phyloP scores from a whole-genome alignment of 2,888 invertebrate species.

The Nasonovia ribisnigri region DNA sequence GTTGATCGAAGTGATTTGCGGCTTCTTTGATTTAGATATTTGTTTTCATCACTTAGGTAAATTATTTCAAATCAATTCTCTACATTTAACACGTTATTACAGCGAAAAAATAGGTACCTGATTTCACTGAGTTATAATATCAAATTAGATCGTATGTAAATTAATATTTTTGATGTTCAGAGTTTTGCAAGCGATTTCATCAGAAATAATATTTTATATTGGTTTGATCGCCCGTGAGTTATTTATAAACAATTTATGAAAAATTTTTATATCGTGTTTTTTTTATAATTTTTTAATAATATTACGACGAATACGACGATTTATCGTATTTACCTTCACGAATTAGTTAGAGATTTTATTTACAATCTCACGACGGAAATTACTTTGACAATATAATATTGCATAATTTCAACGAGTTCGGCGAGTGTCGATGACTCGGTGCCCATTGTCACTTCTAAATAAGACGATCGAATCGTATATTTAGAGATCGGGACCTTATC shows the following conservation, averaged over 20 bases:
- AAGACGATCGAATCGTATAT: not conserved
- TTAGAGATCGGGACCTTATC: not conserved
- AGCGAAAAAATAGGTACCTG: not conserved
- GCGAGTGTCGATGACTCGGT: not conserved
- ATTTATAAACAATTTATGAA: not conserved
- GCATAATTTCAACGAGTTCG: not conserved
- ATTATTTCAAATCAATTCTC: not conserved
- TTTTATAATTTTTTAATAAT: not conserved
- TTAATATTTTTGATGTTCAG: not conserved
- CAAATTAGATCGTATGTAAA: not conserved
- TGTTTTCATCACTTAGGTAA: not conserved
- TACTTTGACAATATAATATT: not conserved
- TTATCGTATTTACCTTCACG: not conserved
- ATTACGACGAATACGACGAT: too few species aligned
- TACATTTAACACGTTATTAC: not conserved
- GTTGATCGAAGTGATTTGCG: not conserved
- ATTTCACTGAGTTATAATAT: not conserved
- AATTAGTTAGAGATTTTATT: not conserved
- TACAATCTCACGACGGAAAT: not conserved
- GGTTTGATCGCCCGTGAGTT: not conserved
- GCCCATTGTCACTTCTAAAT: not conserved
- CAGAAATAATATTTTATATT: not conserved
- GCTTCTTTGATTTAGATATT: not conserved
- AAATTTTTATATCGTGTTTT: fast-evolving
- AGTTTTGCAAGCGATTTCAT: not conserved